A percentile compares a stretch with the other conserved stretches of the same genome.
Evolutionary conservation across 2,888 invertebrate species (phyloP).

Genomic region (Liposcelis brunnea): DNA sequence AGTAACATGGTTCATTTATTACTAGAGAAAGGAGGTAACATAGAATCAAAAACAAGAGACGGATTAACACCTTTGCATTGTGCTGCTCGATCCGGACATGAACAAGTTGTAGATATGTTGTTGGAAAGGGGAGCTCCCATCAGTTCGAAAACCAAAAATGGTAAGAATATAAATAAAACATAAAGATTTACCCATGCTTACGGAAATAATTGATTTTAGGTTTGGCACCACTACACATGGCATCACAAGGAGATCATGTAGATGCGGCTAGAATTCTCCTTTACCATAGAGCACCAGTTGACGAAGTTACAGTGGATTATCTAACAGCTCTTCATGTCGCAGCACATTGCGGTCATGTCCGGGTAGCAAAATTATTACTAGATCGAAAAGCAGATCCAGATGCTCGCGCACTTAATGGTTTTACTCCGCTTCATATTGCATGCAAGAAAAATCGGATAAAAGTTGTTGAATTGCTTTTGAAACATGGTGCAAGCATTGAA

Average conservation of each 20-base stretch:
- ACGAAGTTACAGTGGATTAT: conserved; percentile 97
- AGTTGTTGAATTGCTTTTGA: conserved; percentile 84
- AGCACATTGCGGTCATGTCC: conserved; percentile 83
- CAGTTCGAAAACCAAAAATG: conserved; percentile 84
- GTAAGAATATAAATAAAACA: conserved; percentile 11
- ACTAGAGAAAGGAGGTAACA: conserved; percentile 74
- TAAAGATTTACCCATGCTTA: neutral
- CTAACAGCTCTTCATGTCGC: conserved; percentile 93
- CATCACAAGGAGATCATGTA: conserved; percentile 95
- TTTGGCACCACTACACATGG: conserved; percentile 95
- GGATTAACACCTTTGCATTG: conserved; percentile 94
- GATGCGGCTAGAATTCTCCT: conserved; percentile 86
- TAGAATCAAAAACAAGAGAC: conserved; percentile 86
- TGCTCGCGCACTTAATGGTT: conserved; percentile 89
- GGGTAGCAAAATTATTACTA: conserved; percentile 79
- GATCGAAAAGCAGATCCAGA: conserved; percentile 95
- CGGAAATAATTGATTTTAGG: conserved; percentile 31
- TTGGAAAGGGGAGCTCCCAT: conserved; percentile 83
- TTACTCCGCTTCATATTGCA: conserved; percentile 94
- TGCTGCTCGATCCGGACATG: conserved; percentile 91
- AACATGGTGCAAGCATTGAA: conserved; percentile 67
- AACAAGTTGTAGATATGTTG: conserved; percentile 78
- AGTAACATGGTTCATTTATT: conserved; percentile 75
- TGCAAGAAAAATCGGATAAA: conserved; percentile 98
- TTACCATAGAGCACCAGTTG: conserved; percentile 90